Base-by-base conservation (phyloP, 1,140 invertebrate genomes). In the Batillaria attramentaria region DNA sequence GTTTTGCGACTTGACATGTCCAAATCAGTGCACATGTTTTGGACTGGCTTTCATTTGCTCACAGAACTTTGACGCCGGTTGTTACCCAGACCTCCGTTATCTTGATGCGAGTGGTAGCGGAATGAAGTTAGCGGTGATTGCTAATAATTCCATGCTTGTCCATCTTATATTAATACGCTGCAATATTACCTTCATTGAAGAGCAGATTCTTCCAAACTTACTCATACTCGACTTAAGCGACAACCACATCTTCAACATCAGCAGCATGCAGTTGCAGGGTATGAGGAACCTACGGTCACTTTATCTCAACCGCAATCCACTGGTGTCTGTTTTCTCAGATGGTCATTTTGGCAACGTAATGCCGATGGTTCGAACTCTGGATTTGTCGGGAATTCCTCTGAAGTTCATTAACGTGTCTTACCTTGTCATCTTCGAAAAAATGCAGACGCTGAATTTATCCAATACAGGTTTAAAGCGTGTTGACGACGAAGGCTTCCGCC, bases 1-100 rank as follows among this genome's bases (percentile, higher is more conserved):
- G 18, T 33, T 76, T 28, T 80, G 79, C 62, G 43, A 80, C 66
- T 13, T 54, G 16, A 80, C 79, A 3, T 80, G 73, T 33, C 79
- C 79, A 13, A 43, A 70, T 10, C 20, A 39, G 33, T 80, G 79
- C 54, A 57, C 65, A 39, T 76, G 79, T 28, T 41, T 46, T 39
- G 50, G 74, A 20, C 74, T 69, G 62, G 79, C 74, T 18, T 75
- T 70, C 50, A 54, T 66, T 24, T 80, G 79, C n/a, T 37, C 37
- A 16, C 33, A 33, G 16, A 10, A 31, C 4, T 50, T 74, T 41
- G 33, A 18, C 18, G 33, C 60, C 8, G 13, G 6, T 1, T 31
- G 42, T 0, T 33, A 72, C 43, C 35, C 70, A 33, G 65, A 60
- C 37, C 41, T 80, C 10, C 43, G 74, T 6, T 80, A 66, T 42